A percentile compares a stretch with the other conserved stretches of the same genome.
These are phyloP conservation scores for Cephus runcator DNA, from an alignment of 2,888 invertebrate species.

Conservation along the genomic window DNA sequence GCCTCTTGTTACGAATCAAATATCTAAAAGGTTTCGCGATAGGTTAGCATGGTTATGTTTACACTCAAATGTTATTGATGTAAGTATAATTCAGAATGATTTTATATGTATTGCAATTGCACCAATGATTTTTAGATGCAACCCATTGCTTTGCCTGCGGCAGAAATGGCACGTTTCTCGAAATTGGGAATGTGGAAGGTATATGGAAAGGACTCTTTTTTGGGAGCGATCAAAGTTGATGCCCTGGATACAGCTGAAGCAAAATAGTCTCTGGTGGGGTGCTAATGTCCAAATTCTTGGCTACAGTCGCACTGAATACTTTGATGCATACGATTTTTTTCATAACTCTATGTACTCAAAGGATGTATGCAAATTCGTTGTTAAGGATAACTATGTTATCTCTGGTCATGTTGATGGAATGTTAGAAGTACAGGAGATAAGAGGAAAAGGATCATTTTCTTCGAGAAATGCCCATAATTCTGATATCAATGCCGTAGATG, in stretches of 20 bases:
- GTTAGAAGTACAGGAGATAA: conserved; percentile 32
- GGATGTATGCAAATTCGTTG: conserved; percentile 67
- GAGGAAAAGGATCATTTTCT: conserved; percentile 27
- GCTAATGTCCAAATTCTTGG: conserved; percentile 61
- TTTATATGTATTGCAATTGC: not conserved
- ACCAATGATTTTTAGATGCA: conserved; percentile 42
- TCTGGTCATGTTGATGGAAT: conserved; percentile 63
- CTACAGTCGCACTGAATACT: conserved; percentile 53
- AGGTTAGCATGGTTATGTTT: conserved; percentile 42
- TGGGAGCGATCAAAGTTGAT: conserved; percentile 66
- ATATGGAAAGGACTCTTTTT: conserved; percentile 65
- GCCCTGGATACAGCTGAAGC: conserved; percentile 69
- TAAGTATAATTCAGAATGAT: not conserved
- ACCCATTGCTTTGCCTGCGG: conserved; percentile 56
- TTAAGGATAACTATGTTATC: conserved; percentile 59
- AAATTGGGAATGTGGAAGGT: conserved; percentile 72
- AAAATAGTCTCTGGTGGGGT: conserved; percentile 68
- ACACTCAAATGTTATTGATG: not conserved
- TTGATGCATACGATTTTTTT: conserved; percentile 39
- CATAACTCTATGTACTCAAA: conserved; percentile 28
- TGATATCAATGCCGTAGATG: conserved; percentile 66
- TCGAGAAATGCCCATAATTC: conserved; percentile 53
- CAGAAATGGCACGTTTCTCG: conserved; percentile 63
- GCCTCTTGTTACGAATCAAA: conserved; percentile 59
- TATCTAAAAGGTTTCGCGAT: conserved; percentile 47